Conservation (phyloP, 2,797 vertebrate genomes). For the Pteropus rufus region DNA sequence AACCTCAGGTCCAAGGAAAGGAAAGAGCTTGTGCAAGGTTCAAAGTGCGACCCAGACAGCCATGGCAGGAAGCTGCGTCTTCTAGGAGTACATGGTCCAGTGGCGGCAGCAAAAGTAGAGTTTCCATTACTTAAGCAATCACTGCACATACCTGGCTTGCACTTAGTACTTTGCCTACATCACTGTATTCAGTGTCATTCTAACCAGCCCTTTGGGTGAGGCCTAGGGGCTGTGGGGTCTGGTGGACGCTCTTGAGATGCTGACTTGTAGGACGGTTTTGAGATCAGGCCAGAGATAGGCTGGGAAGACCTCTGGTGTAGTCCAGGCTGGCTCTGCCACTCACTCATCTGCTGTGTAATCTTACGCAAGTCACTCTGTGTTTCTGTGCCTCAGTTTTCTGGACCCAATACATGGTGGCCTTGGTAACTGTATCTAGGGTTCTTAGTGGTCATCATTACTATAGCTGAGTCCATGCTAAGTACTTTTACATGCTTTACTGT, state of each 20-base stretch:
- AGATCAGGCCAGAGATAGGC: not conserved
- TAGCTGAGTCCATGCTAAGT: not conserved
- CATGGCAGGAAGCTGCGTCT: not conserved
- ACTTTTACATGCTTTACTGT: not conserved
- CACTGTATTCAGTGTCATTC: accelerated
- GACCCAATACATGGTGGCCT: not conserved
- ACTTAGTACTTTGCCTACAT: not conserved
- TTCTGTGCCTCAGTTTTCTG: not conserved
- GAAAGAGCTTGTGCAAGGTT: not conserved
- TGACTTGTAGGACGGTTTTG: not conserved
- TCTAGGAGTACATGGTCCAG: not conserved
- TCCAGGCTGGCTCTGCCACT: not conserved
- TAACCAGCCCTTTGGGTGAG: not conserved
- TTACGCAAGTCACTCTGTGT: not conserved
- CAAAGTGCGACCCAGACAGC: not conserved
- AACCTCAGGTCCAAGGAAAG: not conserved
- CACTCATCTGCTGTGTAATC: accelerated
- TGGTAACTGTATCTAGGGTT: not conserved
- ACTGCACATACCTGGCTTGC: accelerated
- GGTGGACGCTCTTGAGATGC: not conserved
- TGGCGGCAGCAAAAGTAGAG: not conserved
- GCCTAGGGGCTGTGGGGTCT: not conserved
- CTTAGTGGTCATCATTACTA: not conserved
- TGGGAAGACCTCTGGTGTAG: not conserved
- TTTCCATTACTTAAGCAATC: not conserved